Percentiles rank a stretch among this genome's conserved stretches.
Evolutionary conservation across 2,888 invertebrate species (phyloP).

Genomic region (Drosophila limbata): DNA sequence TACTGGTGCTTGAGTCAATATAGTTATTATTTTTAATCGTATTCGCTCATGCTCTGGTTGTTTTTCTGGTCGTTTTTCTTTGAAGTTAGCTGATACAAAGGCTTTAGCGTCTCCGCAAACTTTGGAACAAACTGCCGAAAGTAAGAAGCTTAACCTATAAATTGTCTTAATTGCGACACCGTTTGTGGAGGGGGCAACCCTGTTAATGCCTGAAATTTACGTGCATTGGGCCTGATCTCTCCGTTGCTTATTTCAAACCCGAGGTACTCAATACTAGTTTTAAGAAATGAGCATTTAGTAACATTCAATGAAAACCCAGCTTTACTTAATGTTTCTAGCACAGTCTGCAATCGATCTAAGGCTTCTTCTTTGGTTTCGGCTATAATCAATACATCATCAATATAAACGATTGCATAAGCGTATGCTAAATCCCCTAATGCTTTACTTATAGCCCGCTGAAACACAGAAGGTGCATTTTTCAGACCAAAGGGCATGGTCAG

Average conservation of each 20-base stretch:
- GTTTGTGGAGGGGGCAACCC: slow-evolving; percentile 8
- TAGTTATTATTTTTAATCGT: too few species aligned
- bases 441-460: too few species aligned
- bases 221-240: slow-evolving; percentile 2
- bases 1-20: too few species aligned
- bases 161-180: neutral
- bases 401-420: too few species aligned
- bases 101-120: slow-evolving; percentile 2
- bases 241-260: slow-evolving; percentile 8
- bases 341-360: slow-evolving; percentile 5
- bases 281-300: neutral
- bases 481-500: too few species aligned
- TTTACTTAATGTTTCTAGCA: slow-evolving; percentile 8
- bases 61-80: too few species aligned
- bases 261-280: slow-evolving; percentile 5
- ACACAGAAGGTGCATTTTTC: too few species aligned
- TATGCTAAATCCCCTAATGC: too few species aligned
- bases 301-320: neutral
- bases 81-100: neutral
- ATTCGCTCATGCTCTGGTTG: too few species aligned
- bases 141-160: neutral
- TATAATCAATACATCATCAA: too few species aligned
- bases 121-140: slow-evolving; percentile 2
- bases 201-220: neutral
- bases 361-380: slow-evolving; percentile 10